These are phyloP conservation scores for Smittia sp. DNA, from an alignment of 2,888 invertebrate species.

Conservation along the genomic window DNA sequence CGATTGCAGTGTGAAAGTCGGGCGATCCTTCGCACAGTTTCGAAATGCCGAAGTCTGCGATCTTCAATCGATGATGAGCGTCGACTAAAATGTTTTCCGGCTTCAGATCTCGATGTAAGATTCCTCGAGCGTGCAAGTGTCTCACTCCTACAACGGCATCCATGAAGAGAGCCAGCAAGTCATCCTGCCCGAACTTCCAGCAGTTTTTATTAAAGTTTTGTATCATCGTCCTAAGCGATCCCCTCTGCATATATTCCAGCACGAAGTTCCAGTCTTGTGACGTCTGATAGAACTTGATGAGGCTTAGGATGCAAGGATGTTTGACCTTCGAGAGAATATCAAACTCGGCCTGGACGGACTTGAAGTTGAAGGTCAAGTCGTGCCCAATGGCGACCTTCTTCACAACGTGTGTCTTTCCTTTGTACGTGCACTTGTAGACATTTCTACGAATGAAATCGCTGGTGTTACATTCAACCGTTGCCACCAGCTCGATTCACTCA, in stretches of 20 bases:
- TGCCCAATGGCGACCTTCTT: neutral
- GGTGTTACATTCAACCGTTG: neutral
- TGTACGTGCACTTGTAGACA: neutral
- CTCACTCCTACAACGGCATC: conserved; percentile 53
- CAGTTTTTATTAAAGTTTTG: neutral
- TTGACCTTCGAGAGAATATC: neutral
- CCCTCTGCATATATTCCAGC: neutral
- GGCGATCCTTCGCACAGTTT: conserved; percentile 43
- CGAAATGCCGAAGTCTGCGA: conserved; percentile 45
- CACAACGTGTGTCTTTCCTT: neutral
- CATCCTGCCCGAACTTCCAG: conserved; percentile 4
- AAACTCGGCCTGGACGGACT: neutral
- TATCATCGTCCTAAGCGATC: neutral
- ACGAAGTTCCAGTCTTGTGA: conserved; percentile 6
- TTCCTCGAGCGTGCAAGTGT: conserved; percentile 51
- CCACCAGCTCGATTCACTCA: neutral
- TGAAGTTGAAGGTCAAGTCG: neutral
- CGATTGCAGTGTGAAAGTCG: conserved; percentile 53
- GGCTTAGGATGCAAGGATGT: conserved; percentile 14
- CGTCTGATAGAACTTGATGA: neutral
- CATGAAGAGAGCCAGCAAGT: conserved; percentile 10
- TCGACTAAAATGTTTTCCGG: conserved; percentile 43
- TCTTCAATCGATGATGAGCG: conserved; percentile 42
- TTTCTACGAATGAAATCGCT: neutral
- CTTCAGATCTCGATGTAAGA: conserved; percentile 44